Conservation (phyloP, 1,140 invertebrate genomes). For the Megathymus violae region DNA sequence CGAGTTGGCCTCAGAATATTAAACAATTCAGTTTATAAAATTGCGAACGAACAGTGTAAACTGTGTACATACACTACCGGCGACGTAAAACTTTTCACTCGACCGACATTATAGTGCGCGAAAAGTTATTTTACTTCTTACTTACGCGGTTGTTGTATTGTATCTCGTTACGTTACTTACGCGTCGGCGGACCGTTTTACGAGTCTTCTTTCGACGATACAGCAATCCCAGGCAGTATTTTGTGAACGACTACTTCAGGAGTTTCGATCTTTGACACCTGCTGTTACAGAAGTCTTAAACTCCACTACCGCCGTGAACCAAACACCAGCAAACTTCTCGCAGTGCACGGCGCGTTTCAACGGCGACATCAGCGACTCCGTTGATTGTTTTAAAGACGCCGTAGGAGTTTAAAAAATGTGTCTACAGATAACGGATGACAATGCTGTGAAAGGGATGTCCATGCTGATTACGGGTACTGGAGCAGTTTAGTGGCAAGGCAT, state of each 20-base stretch:
- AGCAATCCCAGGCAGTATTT: conserved; percentile 5
- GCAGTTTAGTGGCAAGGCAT: conserved; percentile 51
- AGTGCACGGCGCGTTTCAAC: conserved; percentile 4
- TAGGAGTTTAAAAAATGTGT: neutral
- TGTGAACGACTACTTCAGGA: neutral
- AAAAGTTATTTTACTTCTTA: neutral
- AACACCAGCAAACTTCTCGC: conserved; percentile 1
- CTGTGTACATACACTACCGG: neutral
- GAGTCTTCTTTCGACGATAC: conserved; percentile 1
- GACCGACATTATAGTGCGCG: neutral
- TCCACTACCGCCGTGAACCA: neutral
- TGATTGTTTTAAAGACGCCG: neutral
- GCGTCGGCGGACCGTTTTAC: neutral
- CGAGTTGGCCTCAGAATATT: neutral
- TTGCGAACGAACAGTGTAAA: neutral
- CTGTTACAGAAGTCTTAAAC: neutral
- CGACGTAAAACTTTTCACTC: neutral
- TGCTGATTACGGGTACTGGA: conserved; percentile 37
- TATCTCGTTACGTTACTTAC: neutral
- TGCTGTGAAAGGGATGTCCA: neutral
- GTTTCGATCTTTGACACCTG: conserved; percentile 3
- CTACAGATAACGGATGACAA: neutral
- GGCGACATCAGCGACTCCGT: conserved; percentile 1
- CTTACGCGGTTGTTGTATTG: neutral
- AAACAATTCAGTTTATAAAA: neutral